These are phyloP conservation scores for Caerostris extrusa DNA, from an alignment of 1,140 invertebrate species.

Conservation along the genomic window DNA sequence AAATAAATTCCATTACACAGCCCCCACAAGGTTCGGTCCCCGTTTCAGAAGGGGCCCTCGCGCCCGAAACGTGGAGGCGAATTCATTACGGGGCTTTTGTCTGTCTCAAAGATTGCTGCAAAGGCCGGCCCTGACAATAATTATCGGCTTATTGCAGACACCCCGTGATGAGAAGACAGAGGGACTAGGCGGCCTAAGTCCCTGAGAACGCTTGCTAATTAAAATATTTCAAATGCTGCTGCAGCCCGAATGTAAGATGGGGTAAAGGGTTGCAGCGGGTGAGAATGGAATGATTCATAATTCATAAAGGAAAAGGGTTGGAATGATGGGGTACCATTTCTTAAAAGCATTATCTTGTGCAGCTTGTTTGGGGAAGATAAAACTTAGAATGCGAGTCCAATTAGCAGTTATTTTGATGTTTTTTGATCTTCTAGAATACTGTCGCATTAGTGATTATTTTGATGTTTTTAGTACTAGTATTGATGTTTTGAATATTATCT, in stretches of 20 bases:
- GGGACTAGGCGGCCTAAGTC: background rate
- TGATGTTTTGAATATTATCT: too few species aligned
- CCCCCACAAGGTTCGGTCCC: background rate
- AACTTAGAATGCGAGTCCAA: too few species aligned
- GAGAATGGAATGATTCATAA: background rate
- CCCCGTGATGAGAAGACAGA: background rate
- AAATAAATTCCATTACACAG: slow-evolving; percentile 60
- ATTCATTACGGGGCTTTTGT: slow-evolving; percentile 66
- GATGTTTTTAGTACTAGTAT: too few species aligned
- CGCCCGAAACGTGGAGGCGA: slow-evolving; percentile 39
- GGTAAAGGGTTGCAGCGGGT: background rate
- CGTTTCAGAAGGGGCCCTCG: background rate
- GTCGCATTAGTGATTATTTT: too few species aligned
- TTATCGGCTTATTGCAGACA: slow-evolving; percentile 58
- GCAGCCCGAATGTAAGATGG: background rate
- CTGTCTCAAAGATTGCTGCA: slow-evolving; percentile 13
- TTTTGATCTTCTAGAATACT: too few species aligned
- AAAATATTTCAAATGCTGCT: slow-evolving; percentile 63
- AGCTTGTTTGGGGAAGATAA: too few species aligned
- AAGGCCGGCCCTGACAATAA: slow-evolving; percentile 43
- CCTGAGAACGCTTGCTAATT: slow-evolving; percentile 26
- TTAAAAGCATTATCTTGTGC: too few species aligned
- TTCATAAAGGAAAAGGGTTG: background rate
- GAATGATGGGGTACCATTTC: background rate
- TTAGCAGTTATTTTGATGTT: too few species aligned